Base-by-base conservation (phyloP, 2,888 invertebrate genomes). In the Lepidocyrtoides sp. region DNA sequence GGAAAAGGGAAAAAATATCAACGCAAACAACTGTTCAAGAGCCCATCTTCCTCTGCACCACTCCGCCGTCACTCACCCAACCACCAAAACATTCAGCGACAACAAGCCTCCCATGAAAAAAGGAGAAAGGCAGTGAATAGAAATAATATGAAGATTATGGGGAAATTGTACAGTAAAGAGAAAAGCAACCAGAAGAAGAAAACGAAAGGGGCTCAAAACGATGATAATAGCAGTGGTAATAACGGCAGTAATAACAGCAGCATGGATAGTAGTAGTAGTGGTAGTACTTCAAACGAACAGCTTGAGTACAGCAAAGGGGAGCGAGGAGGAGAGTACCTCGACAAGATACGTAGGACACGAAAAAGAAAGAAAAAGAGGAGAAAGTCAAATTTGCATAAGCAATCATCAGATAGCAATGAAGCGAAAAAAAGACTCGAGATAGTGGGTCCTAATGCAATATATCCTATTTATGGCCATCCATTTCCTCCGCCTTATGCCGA, bases 401-500 rank as follows among this genome's bases (percentile, higher is more conserved):
- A 85, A 86, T 79, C 85, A 81, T 86, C 85, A 29, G 72, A 81
- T 23, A 85, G 79, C 91, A 91, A 20, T 79, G 91, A 86, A 81
- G 85, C 32, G 69, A 54, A 79, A 77, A 69, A 89, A 66, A 17
- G 77, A 41, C 72, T 8, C 20, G 69, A 48, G 82, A 81, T 79
- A 81, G 79, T 20, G 41, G 72, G 26, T 72, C 14, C 89, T 89
- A 81, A 89, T 72, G 82, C 89, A 82, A 89, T 82, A 89, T 63
- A 82, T 89, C 82, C 82, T 89, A 69, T 72, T 89, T 89, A 89
- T 89, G 89, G 84, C 41, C 75, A 89, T 63, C 89, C 60, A 77
- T 89, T 66, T 51, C 85, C 85, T 23, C 57, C 89, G 51, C 84
- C 89, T 72, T 84, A 89, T 85, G 90, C 54, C 23, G 63, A 54